Base-by-base conservation (phyloP, 2,888 invertebrate genomes). In the Megamerina dolium region DNA sequence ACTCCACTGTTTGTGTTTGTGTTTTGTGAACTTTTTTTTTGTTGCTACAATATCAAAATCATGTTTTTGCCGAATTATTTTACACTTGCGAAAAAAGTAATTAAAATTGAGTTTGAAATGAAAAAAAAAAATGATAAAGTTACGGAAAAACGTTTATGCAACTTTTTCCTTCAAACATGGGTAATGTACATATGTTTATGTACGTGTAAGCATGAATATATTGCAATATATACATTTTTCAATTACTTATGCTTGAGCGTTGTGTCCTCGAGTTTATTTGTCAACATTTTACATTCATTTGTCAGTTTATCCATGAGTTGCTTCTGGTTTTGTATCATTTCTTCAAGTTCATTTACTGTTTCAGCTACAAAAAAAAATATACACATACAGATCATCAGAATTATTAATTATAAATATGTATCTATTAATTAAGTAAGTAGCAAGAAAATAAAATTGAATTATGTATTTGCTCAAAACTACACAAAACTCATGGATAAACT, bases 281-380 rank as follows among this genome's bases (percentile, higher is more conserved):
- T 89, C 75, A 90, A 82, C 75, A 79, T 79, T 77, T 86, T 88
- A 79, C 89, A 89, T 78, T 90, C 88, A 70, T 79, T 80, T 70
- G 87, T 87, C 75, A 90, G 82, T 82, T 85, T 88, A 79, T 87
- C 87, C 84, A 89, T 86, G 82, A 88, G 85, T 81, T 83, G 83
- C 81, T 86, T 87, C 82, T 90, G 89, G 76, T 84, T 86, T 76
- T 83, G 84, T 77, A 90, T 82, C 83, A 87, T 84, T 73, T 83
- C 81, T 80, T 89, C 89, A 77, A 90, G 82, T 77, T 86, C 87
- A 77, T 83, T 82, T 75, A 89, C 87, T 71, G 87, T 88, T 77
- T 85, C 83, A 79, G 83, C 88, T 88, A 83, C 75, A 82, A 79
- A 72, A 50, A 57, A 46, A 34, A n/a, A 10, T 16, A 19, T 48